Percentiles rank a stretch among this genome's conserved stretches.
Conservation (phyloP, 2,888 invertebrate species). For the Agrotis puta region DNA sequence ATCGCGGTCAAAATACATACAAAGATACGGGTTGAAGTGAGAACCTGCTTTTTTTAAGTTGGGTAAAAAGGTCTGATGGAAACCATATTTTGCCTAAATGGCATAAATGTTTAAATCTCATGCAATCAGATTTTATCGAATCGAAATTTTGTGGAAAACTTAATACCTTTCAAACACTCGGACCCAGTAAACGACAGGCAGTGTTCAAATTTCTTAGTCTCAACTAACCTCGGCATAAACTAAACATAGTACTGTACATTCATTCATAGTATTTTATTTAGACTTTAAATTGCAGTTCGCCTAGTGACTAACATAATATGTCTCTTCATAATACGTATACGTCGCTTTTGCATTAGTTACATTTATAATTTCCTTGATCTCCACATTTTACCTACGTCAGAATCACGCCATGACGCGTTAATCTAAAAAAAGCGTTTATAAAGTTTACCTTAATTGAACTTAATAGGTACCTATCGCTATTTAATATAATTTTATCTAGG, state of each 20-base stretch:
- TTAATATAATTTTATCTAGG: neutral
- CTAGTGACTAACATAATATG: neutral
- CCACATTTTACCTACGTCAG: neutral
- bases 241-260: no score
- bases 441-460: constrained; percentile 13
- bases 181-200: no score
- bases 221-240: no score
- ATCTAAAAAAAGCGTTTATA: constrained; percentile 15
- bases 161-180: no score
- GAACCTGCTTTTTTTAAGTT: neutral
- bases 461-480: neutral
- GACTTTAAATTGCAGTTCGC: neutral
- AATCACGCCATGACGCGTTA: constrained; percentile 27
- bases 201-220: no score
- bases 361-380: neutral
- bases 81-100: no score
- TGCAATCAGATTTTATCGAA: no score
- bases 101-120: no score
- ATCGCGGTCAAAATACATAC: neutral
- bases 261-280: no score
- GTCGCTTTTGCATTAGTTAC: neutral
- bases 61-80: no score
- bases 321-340: neutral
- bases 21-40: neutral
- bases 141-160: no score